Base-by-base conservation (phyloP, 2,113 vertebrate species). In the Oophaga pumilio region DNA sequence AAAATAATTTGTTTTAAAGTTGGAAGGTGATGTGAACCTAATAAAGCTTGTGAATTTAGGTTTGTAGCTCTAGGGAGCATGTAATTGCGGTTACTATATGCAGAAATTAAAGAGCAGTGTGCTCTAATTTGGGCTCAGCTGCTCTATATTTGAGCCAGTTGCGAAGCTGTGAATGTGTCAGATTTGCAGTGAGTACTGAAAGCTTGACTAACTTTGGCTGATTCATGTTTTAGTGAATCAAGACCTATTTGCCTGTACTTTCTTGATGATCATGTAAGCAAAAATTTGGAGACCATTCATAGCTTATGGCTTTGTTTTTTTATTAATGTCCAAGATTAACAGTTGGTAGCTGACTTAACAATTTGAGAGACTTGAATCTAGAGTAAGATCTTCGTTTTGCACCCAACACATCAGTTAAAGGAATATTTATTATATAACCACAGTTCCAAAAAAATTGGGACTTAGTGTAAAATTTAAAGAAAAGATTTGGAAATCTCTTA, bases 301-400 rank as follows among this genome's bases (percentile, higher is more conserved):
- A 69, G n/a, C 81, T 53, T 83, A 83, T 83, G 81, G 59, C 64
- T 83, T 4, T 83, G 81, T 83, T 83, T 83, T 62, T 74, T 83
- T 69, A n/a, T 53, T 83, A 14, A 66, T 66, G 43, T 82, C 20
- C 20, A 82, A 82, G 81, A 53, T 2, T 49, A 69, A 83, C 22
- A 83, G 62, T 68, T 83, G 81, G 81, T 68, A 50, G 15, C 13
- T 53, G 62, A 82, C 59, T 83, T 69, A 52, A 68, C 59, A 68
- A n/a, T 82, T 69, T 83, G 4, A 50, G 12, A 26, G 49, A 82
- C 17, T 28, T 24, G 24, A 28, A 50, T 24, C 11, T 28, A 18
- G 52, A 79, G 53, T 18, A 59, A 6, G 26, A 57, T 79, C 15
- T 59, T 13, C n/a, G 20, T 52, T 11, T 1, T 76, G 73, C 22